Evolutionary conservation across 1,140 invertebrate genomes (phyloP).

Genomic region (Halesus radiatus): DNA sequence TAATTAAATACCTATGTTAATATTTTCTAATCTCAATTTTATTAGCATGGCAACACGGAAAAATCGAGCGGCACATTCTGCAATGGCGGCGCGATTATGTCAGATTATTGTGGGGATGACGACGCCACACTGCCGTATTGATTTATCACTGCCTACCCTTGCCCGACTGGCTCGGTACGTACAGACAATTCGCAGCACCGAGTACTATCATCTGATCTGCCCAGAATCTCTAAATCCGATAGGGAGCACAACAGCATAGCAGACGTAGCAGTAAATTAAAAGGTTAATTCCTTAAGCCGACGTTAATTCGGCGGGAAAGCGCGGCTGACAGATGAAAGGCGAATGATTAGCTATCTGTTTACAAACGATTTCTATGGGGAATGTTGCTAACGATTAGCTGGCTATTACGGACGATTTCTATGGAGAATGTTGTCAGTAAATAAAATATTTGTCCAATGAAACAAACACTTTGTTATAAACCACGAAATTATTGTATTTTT

Average conservation of each 20-base stretch:
- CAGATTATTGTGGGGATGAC: slow-evolving; percentile 33
- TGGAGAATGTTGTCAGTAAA: no score
- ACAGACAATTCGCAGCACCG: no score
- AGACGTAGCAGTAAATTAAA: slow-evolving; percentile 23
- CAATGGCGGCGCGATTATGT: slow-evolving; percentile 33
- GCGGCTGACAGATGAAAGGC: background rate
- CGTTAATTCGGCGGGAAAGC: slow-evolving; percentile 15
- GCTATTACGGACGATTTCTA: no score
- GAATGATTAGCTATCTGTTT: no score
- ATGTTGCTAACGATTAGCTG: no score
- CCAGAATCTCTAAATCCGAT: background rate
- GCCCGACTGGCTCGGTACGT: background rate
- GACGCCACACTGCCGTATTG: background rate
- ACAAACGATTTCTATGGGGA: no score
- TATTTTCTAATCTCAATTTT: no score
- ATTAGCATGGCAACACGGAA: slow-evolving; percentile 7
- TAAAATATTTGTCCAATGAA: no score
- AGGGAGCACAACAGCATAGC: background rate
- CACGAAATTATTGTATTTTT: no score
- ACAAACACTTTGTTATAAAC: no score
- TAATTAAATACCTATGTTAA: no score
- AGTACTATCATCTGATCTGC: background rate
- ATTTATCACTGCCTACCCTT: slow-evolving; percentile 12
- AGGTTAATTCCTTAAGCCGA: background rate
- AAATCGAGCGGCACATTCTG: background rate